Conservation (phyloP, 1,140 invertebrate species). For the Hypothenemus hampei region DNA sequence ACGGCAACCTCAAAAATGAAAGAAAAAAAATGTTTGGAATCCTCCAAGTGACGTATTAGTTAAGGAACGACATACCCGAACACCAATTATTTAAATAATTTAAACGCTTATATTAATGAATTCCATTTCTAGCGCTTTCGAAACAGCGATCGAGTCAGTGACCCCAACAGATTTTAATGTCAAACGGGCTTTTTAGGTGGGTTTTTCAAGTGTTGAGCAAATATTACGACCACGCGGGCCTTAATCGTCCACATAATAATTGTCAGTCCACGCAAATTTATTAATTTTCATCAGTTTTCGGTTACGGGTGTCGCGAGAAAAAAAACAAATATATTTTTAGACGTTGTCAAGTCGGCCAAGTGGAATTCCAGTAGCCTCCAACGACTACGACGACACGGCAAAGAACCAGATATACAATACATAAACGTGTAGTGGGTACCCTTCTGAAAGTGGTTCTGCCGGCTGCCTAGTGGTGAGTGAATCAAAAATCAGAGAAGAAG, state of each 20-base stretch:
- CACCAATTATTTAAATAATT: neutral
- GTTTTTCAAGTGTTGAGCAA: constrained; percentile 9
- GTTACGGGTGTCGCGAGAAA: neutral
- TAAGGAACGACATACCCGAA: neutral
- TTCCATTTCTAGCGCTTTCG: too few species aligned
- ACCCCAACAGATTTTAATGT: neutral
- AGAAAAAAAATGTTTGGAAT: neutral
- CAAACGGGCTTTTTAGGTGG: constrained; percentile 6
- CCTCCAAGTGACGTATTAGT: neutral
- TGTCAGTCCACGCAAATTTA: too few species aligned
- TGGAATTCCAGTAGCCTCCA: constrained; percentile 9
- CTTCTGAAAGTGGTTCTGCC: constrained; percentile 9
- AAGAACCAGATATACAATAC: constrained; percentile 2
- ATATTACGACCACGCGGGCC: neutral
- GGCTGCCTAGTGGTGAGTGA: neutral
- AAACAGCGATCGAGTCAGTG: neutral
- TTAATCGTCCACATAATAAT: neutral
- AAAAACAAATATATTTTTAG: neutral
- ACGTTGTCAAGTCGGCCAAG: neutral
- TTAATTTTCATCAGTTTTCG: neutral
- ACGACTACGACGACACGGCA: neutral
- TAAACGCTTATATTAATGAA: neutral
- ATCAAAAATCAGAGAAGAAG: constrained; percentile 14
- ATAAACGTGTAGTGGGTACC: neutral
- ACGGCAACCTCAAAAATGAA: neutral